Evolutionary conservation across 2,113 vertebrate genomes (phyloP).

Genomic region (Caretta caretta): DNA sequence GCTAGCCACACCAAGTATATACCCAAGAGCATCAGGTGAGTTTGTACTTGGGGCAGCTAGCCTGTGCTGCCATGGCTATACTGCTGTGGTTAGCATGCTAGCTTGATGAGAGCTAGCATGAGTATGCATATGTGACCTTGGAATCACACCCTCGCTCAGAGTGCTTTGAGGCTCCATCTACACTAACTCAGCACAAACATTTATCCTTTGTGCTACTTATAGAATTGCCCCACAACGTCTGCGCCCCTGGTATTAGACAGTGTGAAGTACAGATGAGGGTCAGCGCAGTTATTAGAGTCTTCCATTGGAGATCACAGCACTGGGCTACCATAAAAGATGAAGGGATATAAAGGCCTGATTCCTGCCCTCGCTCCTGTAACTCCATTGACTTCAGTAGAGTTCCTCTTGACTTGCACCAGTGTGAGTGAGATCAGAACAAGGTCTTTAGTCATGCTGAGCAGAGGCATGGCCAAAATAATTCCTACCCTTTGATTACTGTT

Average conservation of each 20-base stretch:
- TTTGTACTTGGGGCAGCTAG: not conserved
- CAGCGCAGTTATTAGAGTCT: not conserved
- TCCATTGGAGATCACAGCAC: not conserved
- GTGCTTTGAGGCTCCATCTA: not conserved
- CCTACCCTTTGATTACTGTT: slow-evolving; percentile 60
- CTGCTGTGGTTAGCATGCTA: not conserved
- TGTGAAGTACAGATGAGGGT: not conserved
- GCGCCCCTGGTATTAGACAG: not conserved
- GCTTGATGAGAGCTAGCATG: not conserved
- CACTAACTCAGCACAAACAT: not conserved
- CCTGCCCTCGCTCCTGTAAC: not conserved
- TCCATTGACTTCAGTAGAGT: not conserved
- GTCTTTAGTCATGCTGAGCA: slow-evolving; percentile 19
- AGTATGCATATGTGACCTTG: not conserved
- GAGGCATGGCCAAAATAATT: slow-evolving; percentile 61
- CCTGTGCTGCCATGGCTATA: not conserved
- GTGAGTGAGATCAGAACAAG: not conserved
- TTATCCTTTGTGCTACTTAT: not conserved
- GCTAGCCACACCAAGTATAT: not conserved
- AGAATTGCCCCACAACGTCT: not conserved
- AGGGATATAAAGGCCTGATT: rapidly evolving
- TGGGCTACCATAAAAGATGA: not conserved
- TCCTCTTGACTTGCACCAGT: not conserved
- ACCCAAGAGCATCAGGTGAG: not conserved
- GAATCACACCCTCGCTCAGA: not conserved